A percentile compares a stretch with the other conserved stretches of the same genome.
Evolutionary conservation across 1,140 invertebrate genomes (phyloP).

Genomic region (Stegodyphus mimosarum): DNA sequence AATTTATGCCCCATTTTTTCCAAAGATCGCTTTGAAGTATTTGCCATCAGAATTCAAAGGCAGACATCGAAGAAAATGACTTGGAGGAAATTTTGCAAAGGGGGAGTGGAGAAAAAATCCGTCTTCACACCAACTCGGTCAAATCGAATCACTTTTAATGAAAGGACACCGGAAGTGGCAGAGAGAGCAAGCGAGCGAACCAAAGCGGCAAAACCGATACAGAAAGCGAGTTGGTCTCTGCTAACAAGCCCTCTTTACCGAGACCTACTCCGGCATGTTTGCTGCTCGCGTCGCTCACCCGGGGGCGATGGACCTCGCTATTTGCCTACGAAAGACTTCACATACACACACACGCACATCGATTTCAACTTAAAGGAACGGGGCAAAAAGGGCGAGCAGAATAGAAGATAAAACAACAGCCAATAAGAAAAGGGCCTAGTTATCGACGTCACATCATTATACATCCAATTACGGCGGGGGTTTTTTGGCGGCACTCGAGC

Average conservation of each 20-base stretch:
- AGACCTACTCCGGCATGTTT: background rate
- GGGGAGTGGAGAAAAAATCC: too few species aligned
- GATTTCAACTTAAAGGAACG: constrained; percentile 55
- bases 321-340: constrained; percentile 25
- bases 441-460: constrained; percentile 61
- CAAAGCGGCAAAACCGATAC: constrained; percentile 22
- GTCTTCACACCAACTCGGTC: too few species aligned
- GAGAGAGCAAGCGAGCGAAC: background rate
- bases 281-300: too few species aligned
- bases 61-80: too few species aligned
- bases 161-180: constrained; percentile 9
- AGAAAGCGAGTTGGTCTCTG: constrained; percentile 20
- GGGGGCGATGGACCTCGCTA: background rate
- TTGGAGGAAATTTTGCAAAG: too few species aligned
- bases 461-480: constrained; percentile 53
- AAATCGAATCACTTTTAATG: too few species aligned
- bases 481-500: constrained; percentile 55
- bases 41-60: too few species aligned
- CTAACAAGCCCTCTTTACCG: constrained; percentile 49
- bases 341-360: background rate
- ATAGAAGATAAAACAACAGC: background rate
- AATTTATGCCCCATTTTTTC: too few species aligned
- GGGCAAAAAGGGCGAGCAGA: background rate
- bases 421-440: constrained; percentile 55
- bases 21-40: too few species aligned